Percentiles rank a stretch among this genome's conserved stretches.
Evolutionary conservation across 1,140 invertebrate genomes (phyloP).

Genomic region (Bemisia tabaci): DNA sequence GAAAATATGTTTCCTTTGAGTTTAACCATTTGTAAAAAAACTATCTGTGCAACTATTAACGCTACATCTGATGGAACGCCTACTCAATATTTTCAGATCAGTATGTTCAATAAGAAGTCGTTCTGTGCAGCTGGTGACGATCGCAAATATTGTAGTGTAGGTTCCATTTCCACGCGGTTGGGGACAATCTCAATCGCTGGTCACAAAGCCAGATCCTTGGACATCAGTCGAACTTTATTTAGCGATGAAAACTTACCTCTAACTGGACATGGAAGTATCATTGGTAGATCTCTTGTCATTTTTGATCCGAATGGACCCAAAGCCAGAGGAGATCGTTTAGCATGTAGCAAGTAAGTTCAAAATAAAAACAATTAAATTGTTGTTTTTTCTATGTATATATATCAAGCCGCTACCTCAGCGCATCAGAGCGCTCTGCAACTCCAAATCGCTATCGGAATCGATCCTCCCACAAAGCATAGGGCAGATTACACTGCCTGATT

Average conservation of each 20-base stretch:
- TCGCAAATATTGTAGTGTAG: conserved; percentile 25
- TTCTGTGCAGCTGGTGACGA: background rate
- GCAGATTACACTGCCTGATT: too few species aligned
- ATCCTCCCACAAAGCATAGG: too few species aligned
- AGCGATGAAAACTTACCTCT: conserved; percentile 66
- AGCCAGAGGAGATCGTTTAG: conserved; percentile 70
- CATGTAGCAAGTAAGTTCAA: conserved; percentile 68
- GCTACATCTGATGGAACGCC: too few species aligned
- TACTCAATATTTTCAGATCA: background rate
- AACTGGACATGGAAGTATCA: conserved; percentile 53
- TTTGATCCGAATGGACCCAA: conserved; percentile 77
- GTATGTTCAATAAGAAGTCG: conserved; percentile 3
- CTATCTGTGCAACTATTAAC: too few species aligned
- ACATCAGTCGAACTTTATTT: conserved; percentile 55
- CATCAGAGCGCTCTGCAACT: too few species aligned
- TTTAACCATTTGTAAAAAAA: too few species aligned
- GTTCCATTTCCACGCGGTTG: conserved; percentile 44
- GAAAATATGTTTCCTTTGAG: too few species aligned
- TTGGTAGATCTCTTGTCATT: conserved; percentile 74
- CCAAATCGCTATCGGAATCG: too few species aligned
- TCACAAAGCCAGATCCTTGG: conserved; percentile 42
- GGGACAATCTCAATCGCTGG: conserved; percentile 60
- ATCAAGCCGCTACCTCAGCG: too few species aligned
- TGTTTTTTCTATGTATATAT: too few species aligned
- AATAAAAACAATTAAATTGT: too few species aligned